phyloP scores from a whole-genome alignment of 2,888 invertebrate species.

The Acleris holmiana region DNA sequence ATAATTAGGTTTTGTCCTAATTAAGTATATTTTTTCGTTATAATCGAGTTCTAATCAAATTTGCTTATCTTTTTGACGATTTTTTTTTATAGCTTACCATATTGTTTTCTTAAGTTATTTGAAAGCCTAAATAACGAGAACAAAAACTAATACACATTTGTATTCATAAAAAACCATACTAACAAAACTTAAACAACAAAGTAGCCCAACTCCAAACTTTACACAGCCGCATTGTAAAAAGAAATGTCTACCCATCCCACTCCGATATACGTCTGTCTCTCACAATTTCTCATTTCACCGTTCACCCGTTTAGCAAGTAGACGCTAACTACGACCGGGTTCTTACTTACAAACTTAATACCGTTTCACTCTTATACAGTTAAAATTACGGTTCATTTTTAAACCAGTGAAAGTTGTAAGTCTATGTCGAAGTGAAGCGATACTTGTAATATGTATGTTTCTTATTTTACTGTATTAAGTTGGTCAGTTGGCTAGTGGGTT shows the following conservation, averaged over 20 bases:
- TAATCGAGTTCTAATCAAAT: no score
- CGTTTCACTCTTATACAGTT: constrained; percentile 37
- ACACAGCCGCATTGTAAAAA: constrained; percentile 58
- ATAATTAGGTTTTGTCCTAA: no score
- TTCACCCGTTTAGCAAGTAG: constrained; percentile 82
- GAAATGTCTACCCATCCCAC: constrained; percentile 66
- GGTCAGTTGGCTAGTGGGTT: constrained; percentile 84
- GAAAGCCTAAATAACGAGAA: not conserved
- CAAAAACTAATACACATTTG: not conserved
- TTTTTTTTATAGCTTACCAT: no score
- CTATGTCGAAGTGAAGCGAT: constrained; percentile 53
- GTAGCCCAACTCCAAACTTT: constrained; percentile 48
- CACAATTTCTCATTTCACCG: constrained; percentile 84
- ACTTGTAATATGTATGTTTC: constrained; percentile 79
- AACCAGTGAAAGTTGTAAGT: constrained; percentile 52
- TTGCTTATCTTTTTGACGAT: no score
- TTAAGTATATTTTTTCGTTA: no score
- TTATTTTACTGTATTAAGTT: constrained; percentile 81
- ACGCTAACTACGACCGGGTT: constrained; percentile 61
- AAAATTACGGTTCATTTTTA: constrained; percentile 40
- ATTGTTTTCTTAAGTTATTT: no score
- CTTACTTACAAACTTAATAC: constrained; percentile 40
- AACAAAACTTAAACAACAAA: not conserved
- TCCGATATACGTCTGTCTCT: constrained; percentile 67
- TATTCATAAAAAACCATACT: not conserved